Conservation (phyloP, 2,797 vertebrate species). For the Buphagus erythrorhynchus region DNA sequence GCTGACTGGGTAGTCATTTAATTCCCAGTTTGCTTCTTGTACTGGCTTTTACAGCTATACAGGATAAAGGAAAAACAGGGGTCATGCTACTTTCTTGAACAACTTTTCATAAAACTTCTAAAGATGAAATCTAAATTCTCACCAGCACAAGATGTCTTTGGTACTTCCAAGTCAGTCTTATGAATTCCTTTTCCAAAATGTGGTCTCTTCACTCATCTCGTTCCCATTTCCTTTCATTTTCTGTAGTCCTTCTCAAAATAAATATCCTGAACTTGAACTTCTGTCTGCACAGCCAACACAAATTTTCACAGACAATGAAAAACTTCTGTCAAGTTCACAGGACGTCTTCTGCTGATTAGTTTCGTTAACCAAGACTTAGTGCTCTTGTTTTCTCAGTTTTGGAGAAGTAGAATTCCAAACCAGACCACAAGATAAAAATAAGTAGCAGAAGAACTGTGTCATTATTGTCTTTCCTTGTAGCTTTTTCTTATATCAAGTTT, state of each 20-base stretch:
- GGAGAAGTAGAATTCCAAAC: not conserved
- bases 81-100: not conserved
- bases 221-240: conserved; percentile 27
- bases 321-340: not conserved
- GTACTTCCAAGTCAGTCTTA: not conserved
- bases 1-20: not conserved
- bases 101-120: not conserved
- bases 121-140: not conserved
- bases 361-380: not conserved
- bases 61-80: not conserved
- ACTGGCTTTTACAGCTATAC: not conserved
- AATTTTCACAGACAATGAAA: conserved; percentile 16
- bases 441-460: not conserved
- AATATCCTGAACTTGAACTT: not conserved
- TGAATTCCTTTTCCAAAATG: not conserved
- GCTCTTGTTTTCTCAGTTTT: not conserved
- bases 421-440: not conserved
- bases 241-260: conserved; percentile 20
- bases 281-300: not conserved
- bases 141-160: not conserved
- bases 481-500: not conserved
- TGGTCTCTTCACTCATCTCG: not conserved
- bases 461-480: not conserved
- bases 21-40: not conserved
- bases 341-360: not conserved